Evolutionary conservation across 2,113 vertebrate species (phyloP).

Genomic region (Dromas ardeola): DNA sequence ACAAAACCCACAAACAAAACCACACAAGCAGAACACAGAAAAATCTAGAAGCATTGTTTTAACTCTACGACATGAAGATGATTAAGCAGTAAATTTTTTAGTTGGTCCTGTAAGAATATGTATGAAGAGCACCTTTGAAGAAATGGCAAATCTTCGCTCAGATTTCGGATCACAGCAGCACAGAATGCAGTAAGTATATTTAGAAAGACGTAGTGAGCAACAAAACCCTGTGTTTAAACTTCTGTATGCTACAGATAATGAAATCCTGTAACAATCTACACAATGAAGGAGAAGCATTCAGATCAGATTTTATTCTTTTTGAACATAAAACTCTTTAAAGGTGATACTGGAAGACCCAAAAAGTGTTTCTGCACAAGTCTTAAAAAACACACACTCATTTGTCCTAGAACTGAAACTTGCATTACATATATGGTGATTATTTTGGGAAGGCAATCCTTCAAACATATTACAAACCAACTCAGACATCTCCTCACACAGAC

Average conservation of each 20-base stretch:
- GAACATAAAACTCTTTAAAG: background rate
- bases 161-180: background rate
- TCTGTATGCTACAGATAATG: background rate
- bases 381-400: background rate
- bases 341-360: background rate
- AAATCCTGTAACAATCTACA: background rate
- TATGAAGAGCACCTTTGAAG: background rate
- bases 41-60: background rate
- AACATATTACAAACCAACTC: background rate
- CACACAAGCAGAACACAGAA: background rate
- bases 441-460: background rate
- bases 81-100: background rate
- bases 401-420: background rate
- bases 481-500: background rate
- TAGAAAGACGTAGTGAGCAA: background rate
- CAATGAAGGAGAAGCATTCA: background rate
- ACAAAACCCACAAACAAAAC: background rate
- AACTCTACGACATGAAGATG: background rate
- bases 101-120: background rate
- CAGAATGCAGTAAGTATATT: background rate
- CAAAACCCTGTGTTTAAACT: background rate
- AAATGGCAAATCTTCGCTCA: background rate
- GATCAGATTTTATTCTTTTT: background rate
- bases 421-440: background rate
- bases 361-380: background rate